Percentiles rank a stretch among this genome's conserved stretches.
phyloP scores from a whole-genome alignment of 2,113 vertebrate genomes.

The Peromyscus leucopus region DNA sequence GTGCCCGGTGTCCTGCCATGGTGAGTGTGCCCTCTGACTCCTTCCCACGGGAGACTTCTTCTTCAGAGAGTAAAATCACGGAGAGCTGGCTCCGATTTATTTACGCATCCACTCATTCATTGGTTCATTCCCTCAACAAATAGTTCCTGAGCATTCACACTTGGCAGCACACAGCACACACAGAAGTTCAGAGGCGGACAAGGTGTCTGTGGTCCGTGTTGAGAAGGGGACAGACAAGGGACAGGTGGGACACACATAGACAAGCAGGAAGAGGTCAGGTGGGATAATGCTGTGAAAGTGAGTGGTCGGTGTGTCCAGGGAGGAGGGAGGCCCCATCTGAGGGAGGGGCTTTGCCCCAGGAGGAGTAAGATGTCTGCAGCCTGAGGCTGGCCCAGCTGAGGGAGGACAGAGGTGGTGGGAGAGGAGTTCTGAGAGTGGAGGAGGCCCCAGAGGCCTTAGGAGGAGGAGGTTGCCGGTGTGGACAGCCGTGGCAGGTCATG shows the following conservation, averaged over 20 bases:
- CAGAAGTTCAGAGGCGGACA: not conserved
- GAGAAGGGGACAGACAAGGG: not conserved
- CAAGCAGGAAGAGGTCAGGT: not conserved
- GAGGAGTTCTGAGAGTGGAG: not conserved
- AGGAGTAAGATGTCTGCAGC: not conserved
- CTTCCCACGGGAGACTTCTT: not conserved
- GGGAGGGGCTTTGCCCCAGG: not conserved
- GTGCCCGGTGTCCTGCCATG: not conserved
- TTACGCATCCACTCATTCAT: not conserved
- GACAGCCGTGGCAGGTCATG: not conserved
- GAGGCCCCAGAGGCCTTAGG: not conserved
- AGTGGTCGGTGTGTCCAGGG: not conserved
- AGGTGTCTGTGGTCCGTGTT: not conserved
- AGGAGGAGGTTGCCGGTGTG: too few species aligned
- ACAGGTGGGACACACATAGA: not conserved
- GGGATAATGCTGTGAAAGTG: not conserved
- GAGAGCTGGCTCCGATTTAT: not conserved
- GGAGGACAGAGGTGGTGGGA: not conserved
- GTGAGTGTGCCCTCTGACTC: not conserved
- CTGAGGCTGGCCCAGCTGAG: not conserved
- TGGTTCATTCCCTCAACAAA: not conserved
- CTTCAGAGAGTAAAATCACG: not conserved
- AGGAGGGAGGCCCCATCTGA: not conserved
- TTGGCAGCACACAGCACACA: not conserved
- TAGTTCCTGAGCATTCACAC: not conserved